Base-by-base conservation (phyloP, 2,888 invertebrate species). In the Leptothorax acervorum region DNA sequence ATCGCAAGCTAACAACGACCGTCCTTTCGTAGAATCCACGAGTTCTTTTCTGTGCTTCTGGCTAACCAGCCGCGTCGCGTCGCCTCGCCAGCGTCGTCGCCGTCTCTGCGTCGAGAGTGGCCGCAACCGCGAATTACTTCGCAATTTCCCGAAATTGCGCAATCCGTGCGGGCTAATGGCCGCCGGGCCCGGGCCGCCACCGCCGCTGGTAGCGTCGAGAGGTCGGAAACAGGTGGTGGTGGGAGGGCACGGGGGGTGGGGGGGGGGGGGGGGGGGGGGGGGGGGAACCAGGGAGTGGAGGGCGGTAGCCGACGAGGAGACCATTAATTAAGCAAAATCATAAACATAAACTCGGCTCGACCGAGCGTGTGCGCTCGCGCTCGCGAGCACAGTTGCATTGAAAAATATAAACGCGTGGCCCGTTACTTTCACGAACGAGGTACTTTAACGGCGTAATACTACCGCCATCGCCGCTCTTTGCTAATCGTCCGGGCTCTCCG, bases 311-410 rank as follows among this genome's bases (percentile, higher is more conserved):
- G 79, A 78, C 79, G 83, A 62, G 86, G 83, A 74, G 85, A 90
- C 88, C 91, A 91, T 92, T 92, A 92, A 93, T 93, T 92, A 91
- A 92, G 91, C 87, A 90, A 92, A 93, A 93, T 93, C 91, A 92
- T 93, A 91, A 93, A 91, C 90, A 92, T 93, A 91, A 93, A 91
- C 90, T 87, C 90, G 84, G 63, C 85, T 65, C 71, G 71, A 45
- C 51, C 73, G 66, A 73, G 75, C 53, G 70, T 65, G 35, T 39
- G 71, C 53, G 65, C 42, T 45, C 45, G 63, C 39, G 45, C 42
- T 48, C 18, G 81, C 15, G 82, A 48, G 79, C 82, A 71, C 63
- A 86, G 81, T 89, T 83, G 85, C 84, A 89, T 85, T 87, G 87
- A 87, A 90, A 90, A 90, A 88, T 89, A 83, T 73, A 86, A 87